These are phyloP conservation scores for Drusus annulatus DNA, from an alignment of 1,140 invertebrate genomes.

Conservation along the genomic window DNA sequence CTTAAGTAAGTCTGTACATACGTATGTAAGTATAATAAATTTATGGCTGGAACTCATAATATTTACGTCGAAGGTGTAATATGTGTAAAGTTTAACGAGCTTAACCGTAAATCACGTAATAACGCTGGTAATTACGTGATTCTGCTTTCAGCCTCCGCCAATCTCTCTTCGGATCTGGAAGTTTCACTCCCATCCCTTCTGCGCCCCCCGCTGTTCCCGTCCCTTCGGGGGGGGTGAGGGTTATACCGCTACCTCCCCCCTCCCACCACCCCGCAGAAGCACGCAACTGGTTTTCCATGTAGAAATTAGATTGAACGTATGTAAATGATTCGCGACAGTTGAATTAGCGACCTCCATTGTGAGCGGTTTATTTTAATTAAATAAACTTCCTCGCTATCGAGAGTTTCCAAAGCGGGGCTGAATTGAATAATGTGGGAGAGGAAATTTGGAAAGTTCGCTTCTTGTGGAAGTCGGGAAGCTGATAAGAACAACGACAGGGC, in stretches of 20 bases:
- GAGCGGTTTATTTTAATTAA: conserved; percentile 41
- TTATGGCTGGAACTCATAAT: conserved; percentile 36
- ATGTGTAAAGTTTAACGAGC: conserved; percentile 39
- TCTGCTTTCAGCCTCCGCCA: conserved; percentile 32
- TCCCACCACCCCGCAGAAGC: background rate
- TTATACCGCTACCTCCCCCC: background rate
- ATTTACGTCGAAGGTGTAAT: conserved; percentile 39
- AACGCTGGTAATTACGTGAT: conserved; percentile 39
- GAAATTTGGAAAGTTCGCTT: conserved; percentile 33
- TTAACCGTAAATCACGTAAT: conserved; percentile 39
- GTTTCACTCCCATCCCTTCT: conserved; percentile 17
- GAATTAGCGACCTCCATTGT: conserved; percentile 40
- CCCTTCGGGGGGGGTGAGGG: no score
- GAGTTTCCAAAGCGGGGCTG: conserved; percentile 2
- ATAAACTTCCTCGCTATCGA: conserved; percentile 28
- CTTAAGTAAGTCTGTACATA: no score
- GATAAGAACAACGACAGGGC: background rate
- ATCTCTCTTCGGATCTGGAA: conserved; percentile 38
- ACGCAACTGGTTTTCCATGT: conserved; percentile 30
- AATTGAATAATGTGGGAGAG: conserved; percentile 28
- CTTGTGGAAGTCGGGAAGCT: conserved; percentile 7
- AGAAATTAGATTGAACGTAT: conserved; percentile 40
- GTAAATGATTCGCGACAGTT: conserved; percentile 42
- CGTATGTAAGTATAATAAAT: conserved; percentile 12
- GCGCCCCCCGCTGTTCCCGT: background rate